Base-by-base conservation (phyloP, 1,140 invertebrate species). In the Meteorus sp. region DNA sequence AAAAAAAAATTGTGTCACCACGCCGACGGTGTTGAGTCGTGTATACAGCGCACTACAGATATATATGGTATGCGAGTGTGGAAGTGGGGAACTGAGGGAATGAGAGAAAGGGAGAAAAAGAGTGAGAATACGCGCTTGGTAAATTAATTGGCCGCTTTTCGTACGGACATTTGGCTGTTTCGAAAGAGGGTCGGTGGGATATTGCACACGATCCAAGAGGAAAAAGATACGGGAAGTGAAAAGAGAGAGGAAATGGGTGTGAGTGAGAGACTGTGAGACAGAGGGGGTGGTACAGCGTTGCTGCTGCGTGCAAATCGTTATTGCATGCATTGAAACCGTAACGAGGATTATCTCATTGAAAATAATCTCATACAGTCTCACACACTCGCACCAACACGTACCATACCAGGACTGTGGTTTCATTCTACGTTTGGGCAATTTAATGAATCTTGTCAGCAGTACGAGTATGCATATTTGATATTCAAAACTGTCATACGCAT, bases 291-390 rank as follows among this genome's bases (percentile, higher is more conserved):
- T n/a, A n/a, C n/a, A n/a, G n/a, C n/a, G n/a, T n/a, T n/a, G n/a
- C n/a, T n/a, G n/a, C n/a, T n/a, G n/a, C n/a, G n/a, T n/a, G 43
- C 44, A 45, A 56, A 56, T 56, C 29, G 54, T 47, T 56, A 56
- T 56, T 29, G 54, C 51, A 20, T 37, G 31, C 29, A 48, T 48
- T 48, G 20, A 13, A 9, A 27, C 22, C 29, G 43, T 56, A 56
- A 47, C 54, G 29, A 45, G 54, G 43, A 56, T 56, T 47, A 56
- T 56, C 43, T 19, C 31, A 15, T 5, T 56, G 41, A 56, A 56
- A 56, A 56, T 56, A 33, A 47, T 48, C 27, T 39, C 35, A 15
- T 15, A 39, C 35, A n/a, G n/a, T n/a, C n/a, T n/a, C n/a, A n/a
- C n/a, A n/a, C 35, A n/a, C 35, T 39, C 35, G 35, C 11, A 39